Evolutionary conservation across 1,140 invertebrate species (phyloP).

Genomic region (Camponotus vicinus): DNA sequence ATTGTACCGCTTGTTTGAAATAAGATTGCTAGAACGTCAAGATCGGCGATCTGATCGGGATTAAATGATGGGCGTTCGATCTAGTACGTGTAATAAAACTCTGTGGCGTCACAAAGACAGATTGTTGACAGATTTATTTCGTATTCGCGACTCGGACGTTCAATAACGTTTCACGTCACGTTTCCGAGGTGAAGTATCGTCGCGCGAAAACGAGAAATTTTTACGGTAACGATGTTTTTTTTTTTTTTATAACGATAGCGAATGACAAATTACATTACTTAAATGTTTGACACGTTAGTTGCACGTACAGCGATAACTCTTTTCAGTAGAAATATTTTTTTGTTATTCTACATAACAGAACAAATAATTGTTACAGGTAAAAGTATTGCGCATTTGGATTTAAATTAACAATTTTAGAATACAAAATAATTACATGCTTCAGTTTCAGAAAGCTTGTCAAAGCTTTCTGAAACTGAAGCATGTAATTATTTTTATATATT

Average conservation of each 20-base stretch:
- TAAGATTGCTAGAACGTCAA: neutral
- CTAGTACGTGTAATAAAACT: conserved; percentile 35
- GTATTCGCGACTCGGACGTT: conserved; percentile 18
- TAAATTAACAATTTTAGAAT: neutral
- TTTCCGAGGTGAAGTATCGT: conserved; percentile 42
- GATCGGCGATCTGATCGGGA: neutral
- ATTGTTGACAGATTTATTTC: conserved; percentile 42
- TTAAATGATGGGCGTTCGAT: conserved; percentile 25
- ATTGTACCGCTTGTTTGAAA: neutral
- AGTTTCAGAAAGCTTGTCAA: neutral
- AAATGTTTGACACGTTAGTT: conserved; percentile 20
- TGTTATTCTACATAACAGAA: neutral
- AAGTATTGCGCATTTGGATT: neutral
- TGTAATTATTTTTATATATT: neutral
- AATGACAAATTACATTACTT: conserved; percentile 50
- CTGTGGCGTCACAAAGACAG: neutral
- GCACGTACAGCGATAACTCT: conserved; percentile 5
- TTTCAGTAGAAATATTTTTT: conserved; percentile 13
- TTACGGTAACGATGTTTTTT: conserved; percentile 10
- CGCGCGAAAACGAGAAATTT: conserved; percentile 47
- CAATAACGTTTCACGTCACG: conserved; percentile 57
- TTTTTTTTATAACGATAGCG: conserved; percentile 24
- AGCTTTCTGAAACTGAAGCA: neutral
- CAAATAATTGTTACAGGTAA: neutral
- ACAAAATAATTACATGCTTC: neutral